phyloP scores from a whole-genome alignment of 2,113 vertebrate species.

The Manacus vitellinus region DNA sequence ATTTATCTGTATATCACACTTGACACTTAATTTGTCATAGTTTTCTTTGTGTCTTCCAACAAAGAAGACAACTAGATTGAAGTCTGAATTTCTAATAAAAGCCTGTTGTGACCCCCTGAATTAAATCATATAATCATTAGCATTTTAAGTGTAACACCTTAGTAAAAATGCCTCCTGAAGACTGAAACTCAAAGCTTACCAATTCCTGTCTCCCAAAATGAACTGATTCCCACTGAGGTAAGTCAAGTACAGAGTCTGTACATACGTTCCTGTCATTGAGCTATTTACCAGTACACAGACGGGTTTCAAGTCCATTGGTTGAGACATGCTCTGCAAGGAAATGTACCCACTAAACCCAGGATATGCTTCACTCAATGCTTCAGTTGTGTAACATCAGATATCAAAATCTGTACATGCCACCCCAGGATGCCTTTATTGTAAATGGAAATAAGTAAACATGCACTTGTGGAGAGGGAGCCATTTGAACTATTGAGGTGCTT shows the following conservation, averaged over 20 bases:
- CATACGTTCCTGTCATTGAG: accelerated
- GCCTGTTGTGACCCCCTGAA: neutral
- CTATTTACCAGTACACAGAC: neutral
- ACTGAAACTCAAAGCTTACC: neutral
- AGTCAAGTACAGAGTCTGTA: neutral
- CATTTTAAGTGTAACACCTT: neutral
- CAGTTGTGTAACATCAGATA: neutral
- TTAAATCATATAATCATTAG: conserved; percentile 11
- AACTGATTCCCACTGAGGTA: neutral
- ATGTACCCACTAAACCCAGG: neutral
- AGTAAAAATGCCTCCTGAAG: neutral
- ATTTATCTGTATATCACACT: conserved; percentile 25
- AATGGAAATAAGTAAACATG: neutral
- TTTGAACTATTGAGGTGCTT: neutral
- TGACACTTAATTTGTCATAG: conserved; percentile 44
- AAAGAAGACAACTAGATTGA: neutral
- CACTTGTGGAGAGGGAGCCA: neutral
- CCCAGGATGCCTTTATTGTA: neutral
- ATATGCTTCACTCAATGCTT: neutral
- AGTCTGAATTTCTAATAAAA: conserved; percentile 7
- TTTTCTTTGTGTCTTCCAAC: neutral
- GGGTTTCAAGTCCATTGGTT: neutral
- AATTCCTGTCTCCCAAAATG: neutral
- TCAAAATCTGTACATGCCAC: neutral
- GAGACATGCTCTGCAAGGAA: neutral